These are phyloP conservation scores for Chrysolina haemoptera DNA, from an alignment of 2,888 invertebrate genomes.

Conservation along the genomic window DNA sequence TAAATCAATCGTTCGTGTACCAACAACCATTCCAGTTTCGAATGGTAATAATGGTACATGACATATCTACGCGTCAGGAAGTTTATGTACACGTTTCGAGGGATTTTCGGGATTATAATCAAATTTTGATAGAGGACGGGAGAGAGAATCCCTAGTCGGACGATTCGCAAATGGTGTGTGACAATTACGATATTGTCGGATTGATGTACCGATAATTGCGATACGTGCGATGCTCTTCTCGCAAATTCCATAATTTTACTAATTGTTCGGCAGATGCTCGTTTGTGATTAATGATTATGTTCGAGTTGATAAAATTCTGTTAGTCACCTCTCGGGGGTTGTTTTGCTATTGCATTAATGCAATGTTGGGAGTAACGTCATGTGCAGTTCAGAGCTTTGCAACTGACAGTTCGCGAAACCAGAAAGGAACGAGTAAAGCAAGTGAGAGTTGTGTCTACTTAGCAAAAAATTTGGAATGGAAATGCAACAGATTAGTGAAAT, in stretches of 20 bases:
- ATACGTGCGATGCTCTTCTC: slow-evolving; percentile 34
- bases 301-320: slow-evolving; percentile 18
- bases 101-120: slow-evolving; percentile 47
- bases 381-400: no score
- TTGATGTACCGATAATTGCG: slow-evolving; percentile 46
- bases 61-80: slow-evolving; percentile 7
- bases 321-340: slow-evolving; percentile 1
- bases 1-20: slow-evolving; percentile 5
- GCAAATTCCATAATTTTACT: slow-evolving; percentile 54
- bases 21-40: not conserved
- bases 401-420: no score
- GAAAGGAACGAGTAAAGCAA: no score
- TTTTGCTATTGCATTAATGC: not conserved
- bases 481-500: no score
- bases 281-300: slow-evolving; percentile 47
- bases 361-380: no score
- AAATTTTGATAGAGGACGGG: slow-evolving; percentile 45
- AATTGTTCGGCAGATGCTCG: slow-evolving; percentile 44
- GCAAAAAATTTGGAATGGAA: no score
- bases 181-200: slow-evolving; percentile 49
- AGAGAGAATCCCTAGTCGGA: slow-evolving; percentile 22
- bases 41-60: not conserved
- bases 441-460: no score
- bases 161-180: slow-evolving; percentile 43
- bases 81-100: slow-evolving; percentile 31